Percentiles rank a stretch among this genome's conserved stretches.
phyloP scores from a whole-genome alignment of 2,888 invertebrate species.

The Notocelia uddmanniana region DNA sequence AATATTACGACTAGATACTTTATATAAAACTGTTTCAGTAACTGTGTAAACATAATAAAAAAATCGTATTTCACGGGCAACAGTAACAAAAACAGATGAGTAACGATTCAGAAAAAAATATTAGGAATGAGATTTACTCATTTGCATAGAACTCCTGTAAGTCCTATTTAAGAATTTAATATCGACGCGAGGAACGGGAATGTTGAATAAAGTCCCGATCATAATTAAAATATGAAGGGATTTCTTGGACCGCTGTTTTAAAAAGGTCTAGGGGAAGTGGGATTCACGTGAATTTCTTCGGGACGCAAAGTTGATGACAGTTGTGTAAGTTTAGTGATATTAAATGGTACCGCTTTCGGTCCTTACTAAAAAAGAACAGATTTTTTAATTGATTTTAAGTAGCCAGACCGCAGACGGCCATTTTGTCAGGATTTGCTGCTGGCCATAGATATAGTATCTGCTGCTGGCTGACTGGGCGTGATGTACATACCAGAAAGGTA shows the following conservation, averaged over 20 bases:
- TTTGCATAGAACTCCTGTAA: neutral
- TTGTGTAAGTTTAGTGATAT: neutral
- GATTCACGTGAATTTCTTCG: neutral
- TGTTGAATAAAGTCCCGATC: neutral
- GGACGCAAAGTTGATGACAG: neutral
- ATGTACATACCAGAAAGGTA: too few species aligned
- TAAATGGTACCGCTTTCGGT: neutral
- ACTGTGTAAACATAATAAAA: conserved; percentile 19
- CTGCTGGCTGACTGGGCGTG: too few species aligned
- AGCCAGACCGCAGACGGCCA: too few species aligned
- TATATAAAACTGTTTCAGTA: conserved; percentile 16
- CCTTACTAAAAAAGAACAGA: neutral
- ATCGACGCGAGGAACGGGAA: neutral
- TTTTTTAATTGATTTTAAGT: too few species aligned
- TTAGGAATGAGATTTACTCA: neutral
- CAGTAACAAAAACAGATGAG: neutral
- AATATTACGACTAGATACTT: conserved; percentile 30
- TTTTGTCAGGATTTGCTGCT: too few species aligned
- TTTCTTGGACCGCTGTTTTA: neutral
- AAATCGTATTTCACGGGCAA: neutral
- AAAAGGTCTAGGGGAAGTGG: neutral
- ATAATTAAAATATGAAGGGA: conserved; percentile 3
- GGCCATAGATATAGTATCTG: too few species aligned
- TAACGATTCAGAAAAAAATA: neutral
- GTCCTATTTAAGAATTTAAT: conserved; percentile 10